Conservation (phyloP, 2,888 invertebrate species). For the Arrhopalites spinosus region DNA sequence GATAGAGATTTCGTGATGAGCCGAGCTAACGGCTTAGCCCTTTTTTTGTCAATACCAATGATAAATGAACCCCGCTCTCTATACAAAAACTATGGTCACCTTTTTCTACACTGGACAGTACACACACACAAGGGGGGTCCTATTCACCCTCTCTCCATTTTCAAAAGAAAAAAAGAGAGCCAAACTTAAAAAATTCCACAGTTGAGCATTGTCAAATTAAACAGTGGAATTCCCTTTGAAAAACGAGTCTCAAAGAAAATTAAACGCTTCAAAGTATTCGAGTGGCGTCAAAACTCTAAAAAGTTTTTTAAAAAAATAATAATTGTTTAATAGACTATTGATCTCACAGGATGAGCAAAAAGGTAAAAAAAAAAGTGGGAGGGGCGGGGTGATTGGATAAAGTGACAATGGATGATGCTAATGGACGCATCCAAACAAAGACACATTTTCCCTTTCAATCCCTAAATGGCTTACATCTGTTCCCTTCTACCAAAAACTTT, state of each 20-base stretch:
- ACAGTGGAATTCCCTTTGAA: no score
- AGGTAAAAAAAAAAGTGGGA: background rate
- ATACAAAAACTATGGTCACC: no score
- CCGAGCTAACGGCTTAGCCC: background rate
- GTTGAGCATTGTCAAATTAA: no score
- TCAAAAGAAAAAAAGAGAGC: no score
- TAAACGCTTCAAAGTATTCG: no score
- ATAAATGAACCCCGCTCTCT: no score
- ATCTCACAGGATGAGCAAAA: background rate
- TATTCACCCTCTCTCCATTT: background rate
- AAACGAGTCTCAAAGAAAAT: no score
- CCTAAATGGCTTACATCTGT: background rate
- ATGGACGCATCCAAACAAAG: background rate
- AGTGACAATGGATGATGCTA: background rate
- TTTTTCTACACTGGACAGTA: background rate
- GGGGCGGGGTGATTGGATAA: background rate
- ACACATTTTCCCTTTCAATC: constrained; percentile 8
- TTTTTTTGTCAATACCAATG: no score
- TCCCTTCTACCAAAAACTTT: background rate
- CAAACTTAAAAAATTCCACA: no score
- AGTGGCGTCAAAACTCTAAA: no score
- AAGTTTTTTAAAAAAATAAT: no score
- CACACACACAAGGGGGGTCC: background rate
- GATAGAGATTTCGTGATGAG: constrained; percentile 1
- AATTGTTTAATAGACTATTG: no score